Percentiles rank a stretch among this genome's conserved stretches.
phyloP scores from a whole-genome alignment of 2,888 invertebrate genomes.

The Girardia tigrina region DNA sequence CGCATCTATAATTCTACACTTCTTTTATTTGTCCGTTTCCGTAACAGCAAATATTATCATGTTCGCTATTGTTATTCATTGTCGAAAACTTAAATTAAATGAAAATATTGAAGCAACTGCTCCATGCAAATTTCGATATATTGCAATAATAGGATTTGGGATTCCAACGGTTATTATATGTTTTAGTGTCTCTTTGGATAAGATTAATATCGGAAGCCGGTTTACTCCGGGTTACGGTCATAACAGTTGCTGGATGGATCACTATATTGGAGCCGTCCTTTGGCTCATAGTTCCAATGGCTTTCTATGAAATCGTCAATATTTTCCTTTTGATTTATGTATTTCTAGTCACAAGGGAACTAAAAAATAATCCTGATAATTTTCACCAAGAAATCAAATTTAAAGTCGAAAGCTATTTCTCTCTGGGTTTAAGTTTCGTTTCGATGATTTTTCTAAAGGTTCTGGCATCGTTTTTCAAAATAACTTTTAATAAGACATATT shows the following conservation, averaged over 20 bases:
- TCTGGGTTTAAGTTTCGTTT: not conserved
- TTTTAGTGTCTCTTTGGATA: not conserved
- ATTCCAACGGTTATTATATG: not conserved
- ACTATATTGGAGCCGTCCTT: not conserved
- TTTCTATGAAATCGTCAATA: slow-evolving; percentile 8
- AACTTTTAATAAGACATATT: not conserved
- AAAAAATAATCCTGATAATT: not conserved
- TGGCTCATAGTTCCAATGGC: not conserved
- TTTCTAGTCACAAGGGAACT: not conserved
- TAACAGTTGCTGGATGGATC: slow-evolving; percentile 13
- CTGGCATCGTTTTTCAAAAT: slow-evolving; percentile 4
- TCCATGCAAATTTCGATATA: not conserved
- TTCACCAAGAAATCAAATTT: not conserved
- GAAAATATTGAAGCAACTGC: not conserved
- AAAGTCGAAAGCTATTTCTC: slow-evolving; percentile 13
- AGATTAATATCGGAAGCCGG: not conserved
- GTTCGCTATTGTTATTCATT: not conserved
- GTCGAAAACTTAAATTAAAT: not conserved
- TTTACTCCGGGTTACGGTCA: slow-evolving; percentile 11
- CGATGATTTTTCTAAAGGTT: not conserved
- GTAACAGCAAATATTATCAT: not conserved
- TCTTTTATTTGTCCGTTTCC: not conserved
- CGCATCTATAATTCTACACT: not conserved
- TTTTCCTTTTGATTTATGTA: not conserved
- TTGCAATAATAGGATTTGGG: not conserved